Conservation (phyloP, 1,140 invertebrate genomes). For the Cylas formicarius region DNA sequence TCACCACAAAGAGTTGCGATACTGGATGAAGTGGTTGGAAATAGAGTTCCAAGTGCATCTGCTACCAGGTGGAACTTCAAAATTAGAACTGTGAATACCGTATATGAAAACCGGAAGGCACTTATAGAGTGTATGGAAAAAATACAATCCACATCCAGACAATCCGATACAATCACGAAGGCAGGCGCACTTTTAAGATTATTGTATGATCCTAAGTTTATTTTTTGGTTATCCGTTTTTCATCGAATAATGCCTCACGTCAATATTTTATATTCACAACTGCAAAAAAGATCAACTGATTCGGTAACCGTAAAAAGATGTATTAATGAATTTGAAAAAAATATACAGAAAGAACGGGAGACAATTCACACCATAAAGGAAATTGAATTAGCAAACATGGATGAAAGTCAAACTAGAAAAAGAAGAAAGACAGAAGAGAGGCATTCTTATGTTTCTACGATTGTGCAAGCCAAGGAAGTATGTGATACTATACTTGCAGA, state of each 20-base stretch:
- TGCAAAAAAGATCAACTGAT: slow-evolving; percentile 18
- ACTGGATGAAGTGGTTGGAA: slow-evolving; percentile 19
- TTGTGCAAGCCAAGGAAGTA: slow-evolving; percentile 16
- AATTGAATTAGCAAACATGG: slow-evolving; percentile 1
- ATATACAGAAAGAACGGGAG: slow-evolving; percentile 15
- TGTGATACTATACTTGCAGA: slow-evolving; percentile 17
- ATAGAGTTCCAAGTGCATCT: slow-evolving; percentile 12
- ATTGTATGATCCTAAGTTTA: slow-evolving; percentile 14
- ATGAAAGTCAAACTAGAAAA: not conserved
- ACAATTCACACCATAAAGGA: slow-evolving; percentile 11
- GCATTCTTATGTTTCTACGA: slow-evolving; percentile 4
- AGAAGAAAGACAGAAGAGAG: slow-evolving; percentile 1
- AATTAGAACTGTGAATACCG: slow-evolving; percentile 14
- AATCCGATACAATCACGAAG: slow-evolving; percentile 13
- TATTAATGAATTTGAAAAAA: slow-evolving; percentile 14
- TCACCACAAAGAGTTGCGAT: slow-evolving; percentile 15
- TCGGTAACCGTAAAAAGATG: slow-evolving; percentile 4
- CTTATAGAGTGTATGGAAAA: slow-evolving; percentile 18
- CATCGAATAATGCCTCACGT: slow-evolving; percentile 17
- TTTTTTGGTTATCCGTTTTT: slow-evolving; percentile 16
- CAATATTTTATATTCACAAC: slow-evolving; percentile 18
- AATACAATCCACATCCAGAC: slow-evolving; percentile 13
- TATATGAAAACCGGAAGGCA: slow-evolving; percentile 12
- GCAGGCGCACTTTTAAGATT: slow-evolving; percentile 9
- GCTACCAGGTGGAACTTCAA: slow-evolving; percentile 20